Evolutionary conservation across 1,140 invertebrate genomes (phyloP).

Genomic region (Drosophila yakuba): DNA sequence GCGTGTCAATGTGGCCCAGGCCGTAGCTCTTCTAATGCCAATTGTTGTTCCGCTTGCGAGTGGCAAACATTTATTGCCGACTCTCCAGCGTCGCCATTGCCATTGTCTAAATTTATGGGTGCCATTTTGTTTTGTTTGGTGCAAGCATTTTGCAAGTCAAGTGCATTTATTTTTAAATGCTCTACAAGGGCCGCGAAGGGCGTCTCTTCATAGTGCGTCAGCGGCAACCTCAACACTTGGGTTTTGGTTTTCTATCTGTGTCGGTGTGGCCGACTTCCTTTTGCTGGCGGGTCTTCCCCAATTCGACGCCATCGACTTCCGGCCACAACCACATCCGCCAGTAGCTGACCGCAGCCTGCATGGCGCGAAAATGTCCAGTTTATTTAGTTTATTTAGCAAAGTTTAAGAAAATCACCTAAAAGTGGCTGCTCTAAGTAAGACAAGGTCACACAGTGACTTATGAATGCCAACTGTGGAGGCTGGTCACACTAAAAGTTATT

Average conservation of each 20-base stretch:
- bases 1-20: constrained; percentile 63
- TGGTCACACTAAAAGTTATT: neutral
- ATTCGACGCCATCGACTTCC: constrained; percentile 56
- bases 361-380: constrained; percentile 3
- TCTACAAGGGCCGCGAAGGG: constrained; percentile 32
- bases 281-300: constrained; percentile 38
- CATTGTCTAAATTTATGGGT: constrained; percentile 70
- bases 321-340: constrained; percentile 63
- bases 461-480: neutral
- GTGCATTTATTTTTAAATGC: constrained; percentile 76
- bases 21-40: constrained; percentile 44
- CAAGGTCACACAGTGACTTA: neutral
- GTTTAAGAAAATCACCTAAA: neutral
- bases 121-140: constrained; percentile 62
- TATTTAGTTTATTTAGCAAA: too few species aligned
- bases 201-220: constrained; percentile 58
- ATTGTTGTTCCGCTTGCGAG: constrained; percentile 42
- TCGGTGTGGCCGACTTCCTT: constrained; percentile 28
- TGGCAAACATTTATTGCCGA: constrained; percentile 75
- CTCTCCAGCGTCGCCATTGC: constrained; percentile 54
- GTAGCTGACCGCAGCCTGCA: constrained; percentile 55
- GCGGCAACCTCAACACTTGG: constrained; percentile 71
- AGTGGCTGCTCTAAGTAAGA: neutral
- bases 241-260: constrained; percentile 1
- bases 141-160: constrained; percentile 68